These are phyloP conservation scores for Pteria penguin DNA, from an alignment of 2,888 invertebrate genomes.

Conservation along the genomic window DNA sequence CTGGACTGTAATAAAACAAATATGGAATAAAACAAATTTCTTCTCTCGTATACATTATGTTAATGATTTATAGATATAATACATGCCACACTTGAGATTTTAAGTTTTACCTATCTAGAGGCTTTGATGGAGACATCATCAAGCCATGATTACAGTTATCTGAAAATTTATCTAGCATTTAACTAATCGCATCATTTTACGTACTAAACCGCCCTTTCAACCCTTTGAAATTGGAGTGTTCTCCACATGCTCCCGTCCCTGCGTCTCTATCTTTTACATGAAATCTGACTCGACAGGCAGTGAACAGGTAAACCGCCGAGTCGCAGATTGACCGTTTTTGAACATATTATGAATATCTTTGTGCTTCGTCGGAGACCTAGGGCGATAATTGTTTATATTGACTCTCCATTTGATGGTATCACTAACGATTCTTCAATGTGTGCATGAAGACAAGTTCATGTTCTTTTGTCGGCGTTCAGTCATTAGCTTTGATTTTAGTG, in stretches of 20 bases:
- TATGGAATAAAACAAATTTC: too few species aligned
- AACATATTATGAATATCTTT: conserved; percentile 10
- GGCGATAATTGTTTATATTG: conserved; percentile 21
- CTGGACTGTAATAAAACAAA: too few species aligned
- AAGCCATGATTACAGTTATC: background rate
- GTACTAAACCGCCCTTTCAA: background rate
- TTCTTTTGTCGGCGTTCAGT: background rate
- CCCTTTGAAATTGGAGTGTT: conserved; percentile 3
- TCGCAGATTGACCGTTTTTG: conserved; percentile 23
- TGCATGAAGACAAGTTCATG: background rate
- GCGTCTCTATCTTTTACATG: background rate
- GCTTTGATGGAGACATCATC: background rate
- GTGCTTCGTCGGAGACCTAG: conserved; percentile 15
- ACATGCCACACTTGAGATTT: too few species aligned
- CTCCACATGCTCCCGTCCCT: conserved; percentile 4
- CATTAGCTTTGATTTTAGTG: too few species aligned
- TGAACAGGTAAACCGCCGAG: background rate
- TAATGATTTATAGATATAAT: too few species aligned
- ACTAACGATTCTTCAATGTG: background rate
- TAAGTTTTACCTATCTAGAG: too few species aligned
- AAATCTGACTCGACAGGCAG: conserved; percentile 22
- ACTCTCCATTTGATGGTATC: conserved; percentile 20
- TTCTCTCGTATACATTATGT: too few species aligned
- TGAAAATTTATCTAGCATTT: background rate
- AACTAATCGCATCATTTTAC: background rate